Conservation (phyloP, 1,140 invertebrate genomes). For the Lamellibrachia luymesi region DNA sequence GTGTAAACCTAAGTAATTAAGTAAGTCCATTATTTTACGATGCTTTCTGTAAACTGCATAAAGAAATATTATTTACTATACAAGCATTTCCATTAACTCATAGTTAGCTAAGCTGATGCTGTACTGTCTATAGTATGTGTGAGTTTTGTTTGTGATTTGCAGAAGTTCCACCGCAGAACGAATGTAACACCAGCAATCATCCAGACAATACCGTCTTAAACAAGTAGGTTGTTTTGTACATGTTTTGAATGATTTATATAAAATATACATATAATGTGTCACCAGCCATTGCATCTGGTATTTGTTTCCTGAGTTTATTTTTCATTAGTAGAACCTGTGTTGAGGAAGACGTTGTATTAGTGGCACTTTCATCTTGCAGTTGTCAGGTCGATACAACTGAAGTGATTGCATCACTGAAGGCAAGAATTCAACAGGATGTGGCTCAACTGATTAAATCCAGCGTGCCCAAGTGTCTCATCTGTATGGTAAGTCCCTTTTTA, state of each 20-base stretch:
- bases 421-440: conserved; percentile 70
- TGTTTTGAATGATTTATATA: not conserved
- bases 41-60: not conserved
- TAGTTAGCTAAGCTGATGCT: not conserved
- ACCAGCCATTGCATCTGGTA: not conserved
- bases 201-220: not conserved
- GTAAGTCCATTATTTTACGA: not conserved
- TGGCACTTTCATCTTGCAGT: conserved; percentile 18
- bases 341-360: not conserved
- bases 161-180: not conserved
- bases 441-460: conserved; percentile 31
- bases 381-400: conserved; percentile 18
- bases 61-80: not conserved
- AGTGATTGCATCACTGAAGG: conserved; percentile 72
- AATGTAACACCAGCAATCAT: not conserved
- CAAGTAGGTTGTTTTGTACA: not conserved
- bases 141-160: not conserved
- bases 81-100: not conserved
- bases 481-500: conserved; percentile 67
- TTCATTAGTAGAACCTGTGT: not conserved
- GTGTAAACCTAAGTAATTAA: not conserved
- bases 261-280: too few relatives aligned
- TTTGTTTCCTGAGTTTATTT: not conserved
- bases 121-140: not conserved
- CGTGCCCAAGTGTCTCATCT: conserved; percentile 80